Conservation (phyloP, 2,888 invertebrate species). For the Mycalesis mineus region DNA sequence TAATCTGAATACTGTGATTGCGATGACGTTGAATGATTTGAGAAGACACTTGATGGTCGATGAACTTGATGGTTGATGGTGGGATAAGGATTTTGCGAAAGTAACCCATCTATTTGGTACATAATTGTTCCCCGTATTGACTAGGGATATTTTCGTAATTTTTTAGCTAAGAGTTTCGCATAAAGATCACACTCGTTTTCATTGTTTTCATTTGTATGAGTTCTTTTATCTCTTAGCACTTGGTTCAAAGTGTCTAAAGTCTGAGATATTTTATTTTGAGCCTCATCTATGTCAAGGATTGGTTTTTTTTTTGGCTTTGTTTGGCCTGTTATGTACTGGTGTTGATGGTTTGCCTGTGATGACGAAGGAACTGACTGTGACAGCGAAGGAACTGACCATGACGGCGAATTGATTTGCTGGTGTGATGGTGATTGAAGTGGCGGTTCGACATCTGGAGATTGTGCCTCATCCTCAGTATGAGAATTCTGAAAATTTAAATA, state of each 20-base stretch:
- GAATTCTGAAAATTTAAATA: neutral
- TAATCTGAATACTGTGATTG: neutral
- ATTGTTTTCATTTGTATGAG: neutral
- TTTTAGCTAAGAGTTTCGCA: neutral
- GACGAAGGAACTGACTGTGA: too few relatives aligned
- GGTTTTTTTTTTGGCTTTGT: neutral
- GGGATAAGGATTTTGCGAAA: neutral
- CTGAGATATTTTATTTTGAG: too few relatives aligned
- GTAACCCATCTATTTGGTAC: neutral
- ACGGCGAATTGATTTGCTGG: neutral
- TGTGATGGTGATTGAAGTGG: too few relatives aligned
- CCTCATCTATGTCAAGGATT: too few relatives aligned
- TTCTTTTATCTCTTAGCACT: neutral
- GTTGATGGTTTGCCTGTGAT: neutral
- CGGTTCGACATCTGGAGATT: too few relatives aligned
- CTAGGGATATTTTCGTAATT: neutral
- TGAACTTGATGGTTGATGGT: too few relatives aligned
- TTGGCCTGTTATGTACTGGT: neutral
- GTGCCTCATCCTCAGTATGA: too few relatives aligned
- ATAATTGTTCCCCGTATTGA: neutral
- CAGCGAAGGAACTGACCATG: too few relatives aligned
- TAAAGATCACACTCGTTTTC: neutral
- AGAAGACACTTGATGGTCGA: too few relatives aligned
- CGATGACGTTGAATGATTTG: neutral
- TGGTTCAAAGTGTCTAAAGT: too few relatives aligned